phyloP scores from a whole-genome alignment of 2,113 vertebrate genomes.

The Cygnus atratus region DNA sequence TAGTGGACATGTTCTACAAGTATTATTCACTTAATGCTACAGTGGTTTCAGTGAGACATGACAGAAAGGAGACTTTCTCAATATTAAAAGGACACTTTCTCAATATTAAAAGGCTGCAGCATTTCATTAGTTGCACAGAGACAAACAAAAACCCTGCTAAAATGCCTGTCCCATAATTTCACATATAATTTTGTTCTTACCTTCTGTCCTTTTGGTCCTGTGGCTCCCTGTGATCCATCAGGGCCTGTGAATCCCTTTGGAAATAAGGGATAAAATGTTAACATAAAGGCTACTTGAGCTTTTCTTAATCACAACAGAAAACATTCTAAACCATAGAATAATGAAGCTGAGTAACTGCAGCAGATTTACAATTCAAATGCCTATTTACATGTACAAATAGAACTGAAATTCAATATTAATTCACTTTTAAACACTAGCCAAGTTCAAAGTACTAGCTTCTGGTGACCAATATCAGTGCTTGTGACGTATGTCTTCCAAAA shows the following conservation, averaged over 20 bases:
- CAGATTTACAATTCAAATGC: not conserved
- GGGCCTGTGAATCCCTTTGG: constrained; percentile 92
- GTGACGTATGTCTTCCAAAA: not conserved
- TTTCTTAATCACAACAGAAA: not conserved
- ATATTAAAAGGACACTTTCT: not conserved
- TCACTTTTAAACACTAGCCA: not conserved
- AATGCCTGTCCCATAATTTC: not conserved
- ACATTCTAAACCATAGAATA: not conserved
- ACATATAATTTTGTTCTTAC: constrained; percentile 75
- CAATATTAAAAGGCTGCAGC: not conserved
- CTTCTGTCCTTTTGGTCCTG: constrained; percentile 90
- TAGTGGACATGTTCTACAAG: not conserved
- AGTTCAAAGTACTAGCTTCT: not conserved
- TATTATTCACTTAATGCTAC: not conserved
- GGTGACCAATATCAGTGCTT: not conserved
- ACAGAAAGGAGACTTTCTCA: not conserved
- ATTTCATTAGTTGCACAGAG: not conserved
- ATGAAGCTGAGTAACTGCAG: not conserved
- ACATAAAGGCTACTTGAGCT: not conserved
- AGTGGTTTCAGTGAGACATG: not conserved
- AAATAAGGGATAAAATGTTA: constrained; percentile 37
- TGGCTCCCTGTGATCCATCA: constrained; percentile 84
- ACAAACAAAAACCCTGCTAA: not conserved
- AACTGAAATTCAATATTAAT: not conserved
- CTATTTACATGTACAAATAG: not conserved